phyloP scores from a whole-genome alignment of 2,113 vertebrate genomes.

The Nycticryphes semicollaris region DNA sequence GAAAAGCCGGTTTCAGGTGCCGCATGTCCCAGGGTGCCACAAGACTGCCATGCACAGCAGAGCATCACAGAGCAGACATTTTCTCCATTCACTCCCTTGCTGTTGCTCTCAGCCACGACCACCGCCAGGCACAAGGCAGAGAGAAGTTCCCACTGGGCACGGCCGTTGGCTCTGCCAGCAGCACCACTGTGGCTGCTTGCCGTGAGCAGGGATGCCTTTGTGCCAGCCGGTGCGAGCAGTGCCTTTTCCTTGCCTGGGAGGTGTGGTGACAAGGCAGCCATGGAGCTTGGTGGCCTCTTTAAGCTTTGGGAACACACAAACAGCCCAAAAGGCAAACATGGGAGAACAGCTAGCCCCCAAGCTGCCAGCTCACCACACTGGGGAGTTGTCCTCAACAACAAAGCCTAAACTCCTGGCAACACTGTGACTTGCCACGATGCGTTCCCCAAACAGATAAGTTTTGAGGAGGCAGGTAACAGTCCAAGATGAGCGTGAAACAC shows the following conservation, averaged over 20 bases:
- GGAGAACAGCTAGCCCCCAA: background rate
- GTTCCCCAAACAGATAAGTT: accelerated
- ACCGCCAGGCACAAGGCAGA: accelerated
- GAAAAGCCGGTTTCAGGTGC: background rate
- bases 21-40: accelerated
- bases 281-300: background rate
- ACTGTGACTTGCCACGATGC: accelerated
- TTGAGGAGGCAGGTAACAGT: background rate
- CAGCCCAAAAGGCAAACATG: background rate
- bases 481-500: accelerated
- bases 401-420: background rate
- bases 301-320: background rate
- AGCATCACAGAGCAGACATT: background rate
- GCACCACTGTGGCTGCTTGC: background rate
- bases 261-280: background rate
- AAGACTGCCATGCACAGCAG: background rate
- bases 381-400: background rate
- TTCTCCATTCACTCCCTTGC: background rate
- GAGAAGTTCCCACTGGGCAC: background rate
- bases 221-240: accelerated
- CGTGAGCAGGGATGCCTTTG: accelerated
- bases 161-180: background rate
- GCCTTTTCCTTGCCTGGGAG: accelerated
- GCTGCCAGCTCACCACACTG: background rate
- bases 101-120: background rate